phyloP scores from a whole-genome alignment of 2,797 vertebrate species.

The Siniperca obscura region DNA sequence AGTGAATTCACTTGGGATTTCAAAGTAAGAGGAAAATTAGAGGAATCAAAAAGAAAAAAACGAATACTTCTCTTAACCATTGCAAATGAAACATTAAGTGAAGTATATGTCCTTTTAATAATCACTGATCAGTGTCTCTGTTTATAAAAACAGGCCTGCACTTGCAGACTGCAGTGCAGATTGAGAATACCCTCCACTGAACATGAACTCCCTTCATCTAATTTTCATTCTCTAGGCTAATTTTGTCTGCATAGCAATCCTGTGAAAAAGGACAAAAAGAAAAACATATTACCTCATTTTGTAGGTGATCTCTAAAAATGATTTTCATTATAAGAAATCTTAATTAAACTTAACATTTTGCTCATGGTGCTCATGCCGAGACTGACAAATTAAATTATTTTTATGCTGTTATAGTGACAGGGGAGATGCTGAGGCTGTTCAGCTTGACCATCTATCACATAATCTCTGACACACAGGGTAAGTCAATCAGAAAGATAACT shows the following conservation, averaged over 20 bases:
- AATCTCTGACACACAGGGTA: constrained; percentile 41
- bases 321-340: constrained; percentile 14
- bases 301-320: constrained; percentile 4
- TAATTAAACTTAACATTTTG: constrained; percentile 26
- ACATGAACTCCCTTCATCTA: constrained; percentile 37
- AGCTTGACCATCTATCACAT: constrained; percentile 58
- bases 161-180: constrained; percentile 24
- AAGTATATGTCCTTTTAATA: constrained; percentile 26
- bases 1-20: constrained; percentile 31
- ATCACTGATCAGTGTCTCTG: constrained; percentile 32
- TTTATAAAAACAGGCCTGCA: constrained; percentile 34
- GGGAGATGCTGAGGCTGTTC: constrained; percentile 36
- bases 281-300: background rate
- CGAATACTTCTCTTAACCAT: background rate
- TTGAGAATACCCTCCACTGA: constrained; percentile 40
- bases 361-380: background rate
- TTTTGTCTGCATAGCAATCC: constrained; percentile 28
- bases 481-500: constrained; percentile 64
- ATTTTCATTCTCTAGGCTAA: constrained; percentile 42
- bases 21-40: constrained; percentile 41
- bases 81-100: constrained; percentile 35
- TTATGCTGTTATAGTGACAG: constrained; percentile 52
- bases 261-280: background rate
- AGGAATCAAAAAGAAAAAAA: constrained; percentile 45
- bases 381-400: constrained; percentile 57